Evolutionary conservation across 1,140 invertebrate species (phyloP).

Genomic region (Protaetia brevitarsis): DNA sequence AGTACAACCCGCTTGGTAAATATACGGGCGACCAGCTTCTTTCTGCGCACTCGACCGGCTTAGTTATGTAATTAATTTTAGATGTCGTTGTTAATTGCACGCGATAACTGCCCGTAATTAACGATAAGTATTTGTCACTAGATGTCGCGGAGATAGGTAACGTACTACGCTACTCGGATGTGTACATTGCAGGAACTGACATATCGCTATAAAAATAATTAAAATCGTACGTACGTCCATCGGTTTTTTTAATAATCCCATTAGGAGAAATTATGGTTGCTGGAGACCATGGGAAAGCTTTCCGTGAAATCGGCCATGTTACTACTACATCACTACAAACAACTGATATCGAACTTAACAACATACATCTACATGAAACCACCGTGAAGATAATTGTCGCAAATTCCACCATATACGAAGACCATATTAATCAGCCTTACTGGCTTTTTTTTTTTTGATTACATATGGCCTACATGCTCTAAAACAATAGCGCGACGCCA

Average conservation of each 20-base stretch:
- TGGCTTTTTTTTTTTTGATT: too few relatives aligned
- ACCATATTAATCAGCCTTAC: too few relatives aligned
- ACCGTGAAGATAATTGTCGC: too few relatives aligned
- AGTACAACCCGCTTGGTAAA: not conserved
- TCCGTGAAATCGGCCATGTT: too few relatives aligned
- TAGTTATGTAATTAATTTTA: constrained; percentile 14
- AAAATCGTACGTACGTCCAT: not conserved
- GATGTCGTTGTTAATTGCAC: constrained; percentile 7
- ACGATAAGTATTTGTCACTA: constrained; percentile 16
- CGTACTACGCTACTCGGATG: not conserved
- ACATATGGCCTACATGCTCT: too few relatives aligned
- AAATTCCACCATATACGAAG: too few relatives aligned
- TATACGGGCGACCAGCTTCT: not conserved
- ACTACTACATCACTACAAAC: too few relatives aligned
- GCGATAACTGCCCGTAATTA: constrained; percentile 8
- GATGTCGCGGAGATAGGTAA: not conserved
- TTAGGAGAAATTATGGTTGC: not conserved
- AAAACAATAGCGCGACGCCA: too few relatives aligned
- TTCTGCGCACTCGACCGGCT: not conserved
- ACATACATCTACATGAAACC: too few relatives aligned
- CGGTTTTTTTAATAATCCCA: not conserved
- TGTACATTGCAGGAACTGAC: not conserved
- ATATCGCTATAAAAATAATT: constrained; percentile 9
- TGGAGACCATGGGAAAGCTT: not conserved
- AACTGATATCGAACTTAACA: too few relatives aligned